A percentile compares a stretch with the other conserved stretches of the same genome.
Conservation (phyloP, 2,797 vertebrate genomes). For the Premnoplex brunnescens region DNA sequence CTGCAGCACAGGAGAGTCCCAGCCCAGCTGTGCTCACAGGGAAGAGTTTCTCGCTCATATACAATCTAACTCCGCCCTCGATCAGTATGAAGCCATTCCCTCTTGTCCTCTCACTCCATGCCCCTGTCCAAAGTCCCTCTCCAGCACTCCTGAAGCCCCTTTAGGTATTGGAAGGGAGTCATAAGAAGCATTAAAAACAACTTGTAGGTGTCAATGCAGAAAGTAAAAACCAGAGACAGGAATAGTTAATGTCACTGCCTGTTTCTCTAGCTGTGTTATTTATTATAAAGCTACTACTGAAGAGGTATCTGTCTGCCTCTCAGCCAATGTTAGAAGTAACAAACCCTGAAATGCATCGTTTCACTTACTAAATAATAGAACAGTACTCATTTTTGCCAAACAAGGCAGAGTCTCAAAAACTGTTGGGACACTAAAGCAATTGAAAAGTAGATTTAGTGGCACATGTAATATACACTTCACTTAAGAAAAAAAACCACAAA, state of each 20-base stretch:
- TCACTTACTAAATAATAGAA: background rate
- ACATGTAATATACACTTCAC: background rate
- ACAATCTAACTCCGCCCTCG: background rate
- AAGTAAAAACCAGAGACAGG: background rate
- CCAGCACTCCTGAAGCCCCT: background rate
- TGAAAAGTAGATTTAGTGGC: background rate
- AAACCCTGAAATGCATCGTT: background rate
- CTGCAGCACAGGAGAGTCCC: background rate
- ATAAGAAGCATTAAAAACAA: background rate
- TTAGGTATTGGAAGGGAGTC: background rate
- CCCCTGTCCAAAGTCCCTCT: background rate
- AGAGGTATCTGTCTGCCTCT: background rate
- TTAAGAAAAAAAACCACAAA: background rate
- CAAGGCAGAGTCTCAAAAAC: background rate
- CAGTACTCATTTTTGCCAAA: background rate
- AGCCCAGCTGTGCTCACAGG: background rate
- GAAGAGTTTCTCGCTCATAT: background rate
- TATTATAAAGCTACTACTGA: background rate
- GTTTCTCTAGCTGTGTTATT: background rate
- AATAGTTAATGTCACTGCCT: background rate
- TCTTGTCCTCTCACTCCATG: background rate
- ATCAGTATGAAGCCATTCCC: background rate
- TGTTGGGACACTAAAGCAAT: background rate
- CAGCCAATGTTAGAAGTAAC: background rate
- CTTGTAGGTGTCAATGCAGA: background rate